Evolutionary conservation across 2,797 vertebrate genomes (phyloP).

Genomic region (Zenarchopterus dispar): DNA sequence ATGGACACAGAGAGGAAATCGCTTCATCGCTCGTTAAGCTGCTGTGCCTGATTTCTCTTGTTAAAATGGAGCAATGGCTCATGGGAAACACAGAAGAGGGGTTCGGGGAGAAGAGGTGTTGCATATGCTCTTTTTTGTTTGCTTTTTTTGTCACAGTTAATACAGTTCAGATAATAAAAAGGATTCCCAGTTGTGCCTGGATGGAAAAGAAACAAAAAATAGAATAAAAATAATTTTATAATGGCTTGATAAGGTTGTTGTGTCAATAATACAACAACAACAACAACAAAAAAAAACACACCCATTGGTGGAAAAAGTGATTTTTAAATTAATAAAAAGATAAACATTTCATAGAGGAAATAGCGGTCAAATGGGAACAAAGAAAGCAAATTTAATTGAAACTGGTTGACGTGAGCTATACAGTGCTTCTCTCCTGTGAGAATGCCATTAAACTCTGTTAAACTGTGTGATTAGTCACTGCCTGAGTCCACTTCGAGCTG

Average conservation of each 20-base stretch:
- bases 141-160: background rate
- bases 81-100: conserved; percentile 15
- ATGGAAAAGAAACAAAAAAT: background rate
- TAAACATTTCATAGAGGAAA: conserved; percentile 3
- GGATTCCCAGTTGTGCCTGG: too few species aligned
- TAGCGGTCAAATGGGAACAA: conserved; percentile 8
- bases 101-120: background rate
- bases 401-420: conserved; percentile 5
- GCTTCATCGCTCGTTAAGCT: conserved; percentile 67
- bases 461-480: conserved; percentile 44
- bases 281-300: background rate
- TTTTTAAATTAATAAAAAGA: conserved; percentile 3
- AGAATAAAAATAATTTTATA: background rate
- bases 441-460: conserved; percentile 29
- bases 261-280: background rate
- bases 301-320: background rate
- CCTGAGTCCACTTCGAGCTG: conserved; percentile 35
- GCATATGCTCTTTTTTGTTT: conserved; percentile 6
- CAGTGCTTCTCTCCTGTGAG: conserved; percentile 18
- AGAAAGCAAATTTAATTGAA: background rate
- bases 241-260: background rate
- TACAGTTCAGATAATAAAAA: background rate
- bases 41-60: conserved; percentile 36
- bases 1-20: conserved; percentile 48
- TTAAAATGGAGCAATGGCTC: conserved; percentile 39